Percentiles rank a stretch among this genome's conserved stretches.
Evolutionary conservation across 2,888 invertebrate genomes (phyloP).

Genomic region (Anodontia alba): DNA sequence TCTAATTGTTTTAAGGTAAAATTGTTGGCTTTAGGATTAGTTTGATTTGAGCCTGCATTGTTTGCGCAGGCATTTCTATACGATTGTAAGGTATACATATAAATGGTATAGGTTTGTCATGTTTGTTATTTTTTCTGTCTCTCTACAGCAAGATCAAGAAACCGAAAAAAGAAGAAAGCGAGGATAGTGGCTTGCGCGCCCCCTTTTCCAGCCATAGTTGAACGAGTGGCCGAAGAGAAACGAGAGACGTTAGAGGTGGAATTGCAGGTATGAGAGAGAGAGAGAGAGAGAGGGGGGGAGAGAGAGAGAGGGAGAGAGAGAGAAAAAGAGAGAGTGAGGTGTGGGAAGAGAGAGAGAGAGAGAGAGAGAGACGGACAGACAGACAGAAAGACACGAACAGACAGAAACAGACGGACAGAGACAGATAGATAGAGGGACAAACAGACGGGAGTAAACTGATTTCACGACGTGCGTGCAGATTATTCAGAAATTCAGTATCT

Average conservation of each 20-base stretch:
- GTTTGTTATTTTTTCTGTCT: too few relatives aligned
- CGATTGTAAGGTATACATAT: too few relatives aligned
- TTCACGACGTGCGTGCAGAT: too few relatives aligned
- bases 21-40: too few relatives aligned
- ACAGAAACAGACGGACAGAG: neutral
- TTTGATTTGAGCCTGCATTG: too few relatives aligned
- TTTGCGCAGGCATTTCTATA: too few relatives aligned
- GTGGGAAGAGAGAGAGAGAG: neutral
- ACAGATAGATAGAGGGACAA: neutral
- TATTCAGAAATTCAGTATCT: too few relatives aligned
- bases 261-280: neutral
- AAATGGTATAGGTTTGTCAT: too few relatives aligned
- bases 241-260: slow-evolving; percentile 54
- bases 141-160: slow-evolving; percentile 55
- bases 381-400: neutral
- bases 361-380: neutral
- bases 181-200: slow-evolving; percentile 67
- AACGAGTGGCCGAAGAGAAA: slow-evolving; percentile 64
- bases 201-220: slow-evolving; percentile 68
- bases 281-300: neutral
- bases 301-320: neutral
- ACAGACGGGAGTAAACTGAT: too few relatives aligned
- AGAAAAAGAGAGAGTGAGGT: neutral
- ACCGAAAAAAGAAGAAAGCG: slow-evolving; percentile 42
- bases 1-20: too few relatives aligned